Base-by-base conservation (phyloP, 2,797 vertebrate species). In the Gouania willdenowi region DNA sequence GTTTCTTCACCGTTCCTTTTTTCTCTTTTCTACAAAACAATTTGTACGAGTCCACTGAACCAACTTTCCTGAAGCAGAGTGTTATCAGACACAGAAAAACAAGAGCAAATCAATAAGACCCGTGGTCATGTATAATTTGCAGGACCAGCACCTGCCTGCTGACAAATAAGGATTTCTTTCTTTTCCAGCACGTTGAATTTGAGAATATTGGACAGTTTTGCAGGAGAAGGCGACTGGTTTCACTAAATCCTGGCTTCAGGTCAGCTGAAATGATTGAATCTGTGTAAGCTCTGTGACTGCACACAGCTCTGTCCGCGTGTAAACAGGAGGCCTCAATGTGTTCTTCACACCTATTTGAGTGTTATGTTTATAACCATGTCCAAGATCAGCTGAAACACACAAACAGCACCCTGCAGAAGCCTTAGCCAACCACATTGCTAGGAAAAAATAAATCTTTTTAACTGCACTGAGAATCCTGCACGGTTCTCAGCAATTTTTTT, bases 111-210 rank as follows among this genome's bases (percentile, higher is more conserved):
- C 83, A 76, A 87, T 87, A 84, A 52, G 39, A 77, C 70, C 69
- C 56, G 71, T 77, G 77, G 72, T 80, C 80, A 77, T 83, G 76
- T 83, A 84, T 84, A 83, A 83, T 87, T 85, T 82, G 75, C 75
- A 73, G 64, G 71, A 60, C 76, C 71, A 71, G 69, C 75, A 79
- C 75, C 79, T 78, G 75, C 75, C 76, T 77, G 65, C 75, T 65
- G 73, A 81, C 67, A 71, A 77, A 79, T 70, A 75, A 69, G 79
- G 54, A 71, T 77, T 73, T 73, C 63, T 59, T 60, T 56, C 31
- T 28, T 29, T n/a, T 17, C 41, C 37, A 50, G 61, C 51, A 47
- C 17, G 23, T 75, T 78, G 54, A 56, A 79, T 81, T 82, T 68
- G 70, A 79, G 70, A 58, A 77, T 79, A 83, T 71, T 77, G 73